Evolutionary conservation across 2,113 vertebrate species (phyloP).

Genomic region (Fulica atra): DNA sequence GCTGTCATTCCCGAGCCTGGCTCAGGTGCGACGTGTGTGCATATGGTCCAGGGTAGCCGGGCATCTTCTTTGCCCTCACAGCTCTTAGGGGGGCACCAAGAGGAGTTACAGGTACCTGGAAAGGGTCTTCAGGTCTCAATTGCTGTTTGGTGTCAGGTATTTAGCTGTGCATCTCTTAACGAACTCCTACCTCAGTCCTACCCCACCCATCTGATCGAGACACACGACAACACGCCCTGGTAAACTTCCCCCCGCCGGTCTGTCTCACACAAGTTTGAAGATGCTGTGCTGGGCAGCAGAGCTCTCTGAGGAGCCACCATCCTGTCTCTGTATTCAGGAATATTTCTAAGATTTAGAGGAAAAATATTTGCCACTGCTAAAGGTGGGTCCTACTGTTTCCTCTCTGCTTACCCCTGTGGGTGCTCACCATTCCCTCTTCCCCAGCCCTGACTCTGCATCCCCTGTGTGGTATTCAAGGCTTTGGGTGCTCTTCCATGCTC

Average conservation of each 20-base stretch:
- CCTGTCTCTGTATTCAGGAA: not conserved
- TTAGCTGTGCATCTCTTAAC: accelerated
- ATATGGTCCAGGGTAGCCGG: accelerated
- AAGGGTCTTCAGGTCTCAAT: not conserved
- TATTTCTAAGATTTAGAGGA: not conserved
- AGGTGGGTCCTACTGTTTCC: accelerated
- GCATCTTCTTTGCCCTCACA: accelerated
- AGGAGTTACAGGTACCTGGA: accelerated
- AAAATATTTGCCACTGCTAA: not conserved
- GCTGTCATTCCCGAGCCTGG: accelerated
- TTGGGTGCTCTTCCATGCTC: accelerated
- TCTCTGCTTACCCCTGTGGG: not conserved
- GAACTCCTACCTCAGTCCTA: accelerated
- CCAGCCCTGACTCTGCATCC: not conserved
- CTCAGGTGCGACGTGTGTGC: accelerated
- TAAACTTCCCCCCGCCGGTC: not conserved
- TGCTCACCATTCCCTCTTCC: not conserved
- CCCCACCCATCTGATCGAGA: not conserved
- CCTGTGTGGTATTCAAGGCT: too few relatives aligned
- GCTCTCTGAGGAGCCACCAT: not conserved
- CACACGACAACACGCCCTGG: accelerated
- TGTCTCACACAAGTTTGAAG: not conserved
- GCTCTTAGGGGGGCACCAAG: not conserved
- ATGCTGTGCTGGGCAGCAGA: not conserved
- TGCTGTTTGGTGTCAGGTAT: not conserved